Evolutionary conservation across 2,797 vertebrate species (phyloP), one percentile per base, ranked within the genome.

Genomic region (Hippoglossus hippoglossus): DNA sequence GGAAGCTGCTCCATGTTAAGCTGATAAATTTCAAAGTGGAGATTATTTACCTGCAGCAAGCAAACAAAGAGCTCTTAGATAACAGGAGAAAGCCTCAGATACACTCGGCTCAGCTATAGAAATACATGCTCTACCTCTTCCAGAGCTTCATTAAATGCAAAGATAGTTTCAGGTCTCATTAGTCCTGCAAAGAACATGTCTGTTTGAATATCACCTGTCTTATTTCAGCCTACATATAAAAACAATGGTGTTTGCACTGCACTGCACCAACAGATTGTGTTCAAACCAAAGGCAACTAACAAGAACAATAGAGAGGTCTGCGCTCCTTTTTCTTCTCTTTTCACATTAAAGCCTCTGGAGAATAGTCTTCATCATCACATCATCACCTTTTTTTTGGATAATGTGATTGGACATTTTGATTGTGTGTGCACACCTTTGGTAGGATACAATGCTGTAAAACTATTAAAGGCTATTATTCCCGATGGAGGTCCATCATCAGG

Each of bases 1-100:
- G 39, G 60, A 63, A 54, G 71, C 71, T 47, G 66, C 61, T 80
- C 69, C 51, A 54, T 77, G 83, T 74, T 56, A 63, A 80, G 36
- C 52, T 61, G 55, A 64, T 61, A 67, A 28, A 77, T 73, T 81
- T 76, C 22, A 76, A 68, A 78, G 77, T 52, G 46, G 49, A 63
- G 60, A 80, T 75, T 79, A 81, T 75, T 79, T 67, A 83, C 78
- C 73, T 76, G 60, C 57, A 74, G 71, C 61, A 76, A 67, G 68
- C 44, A 63, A 74, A 85, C 70, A 82, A 73, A 67, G 65, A 75
- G 65, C 31, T 67, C 39, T 62, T 8, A 58, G 69, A 79, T 50
- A 56, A 73, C 25, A 19, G 28, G 34, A 66, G n/a, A 22, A 63
- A 59, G 44, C 44, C 34, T 34, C 54, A 19, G 22, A 39, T 34